phyloP scores from a whole-genome alignment of 2,888 invertebrate species.

The Liodrosophila aerea region DNA sequence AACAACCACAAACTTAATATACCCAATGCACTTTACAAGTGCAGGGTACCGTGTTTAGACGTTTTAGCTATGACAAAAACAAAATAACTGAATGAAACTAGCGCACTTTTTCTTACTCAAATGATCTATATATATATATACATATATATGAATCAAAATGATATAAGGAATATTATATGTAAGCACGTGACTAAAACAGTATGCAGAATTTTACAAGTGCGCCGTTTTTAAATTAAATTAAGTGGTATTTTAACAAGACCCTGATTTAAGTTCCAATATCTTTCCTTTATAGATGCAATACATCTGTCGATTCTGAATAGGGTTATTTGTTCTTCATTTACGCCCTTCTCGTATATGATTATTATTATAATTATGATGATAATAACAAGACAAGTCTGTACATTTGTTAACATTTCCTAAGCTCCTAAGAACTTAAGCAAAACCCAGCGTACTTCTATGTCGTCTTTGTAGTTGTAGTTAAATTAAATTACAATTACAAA shows the following conservation, averaged over 20 bases:
- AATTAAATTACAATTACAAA: conserved; percentile 59
- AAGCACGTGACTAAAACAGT: too few relatives aligned
- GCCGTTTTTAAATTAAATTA: conserved; percentile 53
- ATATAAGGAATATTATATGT: conserved; percentile 8
- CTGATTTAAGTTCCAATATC: conserved; percentile 1
- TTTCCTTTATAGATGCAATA: too few relatives aligned
- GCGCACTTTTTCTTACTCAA: conserved; percentile 64
- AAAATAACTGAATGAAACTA: conserved; percentile 29
- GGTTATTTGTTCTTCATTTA: too few relatives aligned
- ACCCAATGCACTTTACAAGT: too few relatives aligned
- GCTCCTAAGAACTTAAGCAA: conserved; percentile 45
- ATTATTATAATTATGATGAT: conserved; percentile 48
- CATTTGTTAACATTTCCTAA: conserved; percentile 74
- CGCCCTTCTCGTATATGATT: too few relatives aligned
- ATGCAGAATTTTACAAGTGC: conserved; percentile 12
- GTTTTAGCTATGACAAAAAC: conserved; percentile 55
- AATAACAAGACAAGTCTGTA: conserved; percentile 73
- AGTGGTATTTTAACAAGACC: conserved; percentile 43
- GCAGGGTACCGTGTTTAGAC: conserved; percentile 34
- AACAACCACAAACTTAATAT: not conserved
- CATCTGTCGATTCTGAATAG: too few relatives aligned
- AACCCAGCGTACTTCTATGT: conserved; percentile 55
- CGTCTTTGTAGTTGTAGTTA: conserved; percentile 69
- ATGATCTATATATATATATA: conserved; percentile 16
- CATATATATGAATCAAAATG: conserved; percentile 33